Conservation (phyloP, 2,888 invertebrate species). For the Synergus umbraculus region DNA sequence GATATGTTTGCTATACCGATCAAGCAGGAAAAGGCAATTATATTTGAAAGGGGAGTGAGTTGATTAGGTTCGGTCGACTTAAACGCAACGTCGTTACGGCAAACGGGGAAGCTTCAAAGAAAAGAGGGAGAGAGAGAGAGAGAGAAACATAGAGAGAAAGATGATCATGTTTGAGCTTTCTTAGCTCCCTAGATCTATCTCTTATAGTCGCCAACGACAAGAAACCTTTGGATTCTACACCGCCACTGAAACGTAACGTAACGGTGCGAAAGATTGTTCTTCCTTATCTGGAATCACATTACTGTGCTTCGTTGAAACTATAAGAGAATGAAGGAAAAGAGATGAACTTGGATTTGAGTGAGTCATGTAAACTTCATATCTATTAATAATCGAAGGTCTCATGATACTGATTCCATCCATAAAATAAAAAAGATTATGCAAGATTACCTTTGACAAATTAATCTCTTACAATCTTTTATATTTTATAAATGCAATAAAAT, state of each 20-base stretch:
- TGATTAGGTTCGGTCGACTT: slow-evolving; percentile 29
- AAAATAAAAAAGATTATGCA: not conserved
- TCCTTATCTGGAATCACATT: not conserved
- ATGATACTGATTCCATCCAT: not conserved
- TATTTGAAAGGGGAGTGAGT: slow-evolving; percentile 34
- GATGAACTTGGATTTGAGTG: not conserved
- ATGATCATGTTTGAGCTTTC: not conserved
- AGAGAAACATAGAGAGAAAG: too few relatives aligned
- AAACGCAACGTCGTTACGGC: slow-evolving; percentile 23
- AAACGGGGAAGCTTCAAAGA: slow-evolving; percentile 16
- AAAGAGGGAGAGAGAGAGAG: not conserved
- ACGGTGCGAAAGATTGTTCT: not conserved
- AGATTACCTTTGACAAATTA: not conserved
- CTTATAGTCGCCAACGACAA: not conserved
- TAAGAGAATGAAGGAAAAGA: not conserved
- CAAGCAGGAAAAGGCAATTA: slow-evolving; percentile 32
- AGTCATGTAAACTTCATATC: not conserved
- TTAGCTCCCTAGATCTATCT: not conserved
- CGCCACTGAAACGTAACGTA: not conserved
- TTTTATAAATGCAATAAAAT: not conserved
- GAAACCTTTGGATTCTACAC: not conserved
- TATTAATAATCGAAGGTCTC: slow-evolving; percentile 11
- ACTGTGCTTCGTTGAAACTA: not conserved
- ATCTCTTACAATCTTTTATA: not conserved
- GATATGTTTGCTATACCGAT: slow-evolving; percentile 22